A percentile compares a stretch with the other conserved stretches of the same genome.
Conservation (phyloP, 2,888 invertebrate genomes). For the Mythimna lalbum region DNA sequence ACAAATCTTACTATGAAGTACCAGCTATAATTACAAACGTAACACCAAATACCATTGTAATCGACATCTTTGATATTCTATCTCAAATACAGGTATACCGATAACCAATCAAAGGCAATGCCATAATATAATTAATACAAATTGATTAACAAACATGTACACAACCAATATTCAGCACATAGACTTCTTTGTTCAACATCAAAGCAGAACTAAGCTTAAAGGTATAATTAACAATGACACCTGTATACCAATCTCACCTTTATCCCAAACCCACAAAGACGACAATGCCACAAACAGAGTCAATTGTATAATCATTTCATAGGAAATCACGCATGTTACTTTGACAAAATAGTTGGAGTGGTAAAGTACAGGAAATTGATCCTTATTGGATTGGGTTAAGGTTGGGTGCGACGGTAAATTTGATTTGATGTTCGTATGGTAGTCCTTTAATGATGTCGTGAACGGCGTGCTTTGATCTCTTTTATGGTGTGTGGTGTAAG, state of each 20-base stretch:
- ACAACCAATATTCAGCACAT: conserved; percentile 43
- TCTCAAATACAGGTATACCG: conserved; percentile 6
- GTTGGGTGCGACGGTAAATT: conserved; percentile 45
- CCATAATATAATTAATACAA: conserved; percentile 58
- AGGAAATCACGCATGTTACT: conserved; percentile 74
- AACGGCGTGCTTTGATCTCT: conserved; percentile 83
- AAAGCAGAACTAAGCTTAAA: conserved; percentile 60
- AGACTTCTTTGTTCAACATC: conserved; percentile 65
- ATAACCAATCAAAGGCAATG: conserved; percentile 34
- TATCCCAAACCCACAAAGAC: conserved; percentile 53
- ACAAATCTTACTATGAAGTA: too few relatives aligned
- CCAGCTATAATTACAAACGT: neutral
- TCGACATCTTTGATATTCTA: conserved; percentile 20
- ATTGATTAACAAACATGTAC: conserved; percentile 61
- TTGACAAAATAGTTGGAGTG: conserved; percentile 50
- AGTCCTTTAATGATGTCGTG: conserved; percentile 85
- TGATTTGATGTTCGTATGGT: conserved; percentile 72
- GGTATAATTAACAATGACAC: conserved; percentile 64
- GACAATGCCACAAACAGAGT: conserved; percentile 51
- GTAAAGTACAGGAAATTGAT: conserved; percentile 35
- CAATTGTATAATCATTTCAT: conserved; percentile 65
- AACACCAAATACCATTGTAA: neutral
- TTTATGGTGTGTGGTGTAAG: conserved; percentile 71
- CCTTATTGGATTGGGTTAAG: conserved; percentile 45
- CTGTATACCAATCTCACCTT: conserved; percentile 48